Percentiles rank a stretch among this genome's conserved stretches.
phyloP scores from a whole-genome alignment of 2,888 invertebrate genomes.

The Macroteleia sp. region DNA sequence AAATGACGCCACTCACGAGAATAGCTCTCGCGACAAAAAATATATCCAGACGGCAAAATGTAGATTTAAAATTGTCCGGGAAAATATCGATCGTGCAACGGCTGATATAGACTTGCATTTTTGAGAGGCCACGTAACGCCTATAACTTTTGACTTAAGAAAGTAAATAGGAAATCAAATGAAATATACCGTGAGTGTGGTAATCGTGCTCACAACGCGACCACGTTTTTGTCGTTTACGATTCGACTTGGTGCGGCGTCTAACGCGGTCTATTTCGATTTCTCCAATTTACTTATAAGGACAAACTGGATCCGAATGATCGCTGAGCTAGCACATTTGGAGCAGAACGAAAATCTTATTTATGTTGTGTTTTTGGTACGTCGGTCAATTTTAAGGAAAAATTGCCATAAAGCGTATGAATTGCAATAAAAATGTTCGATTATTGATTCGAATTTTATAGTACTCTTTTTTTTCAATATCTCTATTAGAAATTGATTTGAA shows the following conservation, averaged over 20 bases:
- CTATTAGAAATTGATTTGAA: too few relatives aligned
- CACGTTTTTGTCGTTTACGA: conserved; percentile 39
- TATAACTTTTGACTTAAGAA: conserved; percentile 10
- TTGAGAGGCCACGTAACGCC: neutral
- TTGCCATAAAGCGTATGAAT: too few relatives aligned
- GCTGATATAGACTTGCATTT: conserved; percentile 1
- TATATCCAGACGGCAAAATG: too few relatives aligned
- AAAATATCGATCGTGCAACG: neutral
- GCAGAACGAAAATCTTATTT: too few relatives aligned
- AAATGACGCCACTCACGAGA: too few relatives aligned
- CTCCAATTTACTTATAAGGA: conserved; percentile 56
- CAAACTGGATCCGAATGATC: conserved; percentile 43
- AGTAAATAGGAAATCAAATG: conserved; percentile 31
- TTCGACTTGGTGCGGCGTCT: conserved; percentile 14
- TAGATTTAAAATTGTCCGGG: neutral
- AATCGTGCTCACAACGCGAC: conserved; percentile 28
- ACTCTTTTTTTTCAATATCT: too few relatives aligned
- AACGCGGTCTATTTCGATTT: conserved; percentile 42
- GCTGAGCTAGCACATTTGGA: conserved; percentile 31
- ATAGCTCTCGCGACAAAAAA: too few relatives aligned
- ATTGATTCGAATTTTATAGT: too few relatives aligned
- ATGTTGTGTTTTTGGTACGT: too few relatives aligned
- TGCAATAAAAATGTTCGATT: too few relatives aligned
- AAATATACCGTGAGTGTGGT: conserved; percentile 21
- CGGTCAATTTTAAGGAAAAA: too few relatives aligned